Percentiles rank a stretch among this genome's conserved stretches.
Evolutionary conservation across 2,888 invertebrate genomes (phyloP).

Genomic region (Abscondita cerata): DNA sequence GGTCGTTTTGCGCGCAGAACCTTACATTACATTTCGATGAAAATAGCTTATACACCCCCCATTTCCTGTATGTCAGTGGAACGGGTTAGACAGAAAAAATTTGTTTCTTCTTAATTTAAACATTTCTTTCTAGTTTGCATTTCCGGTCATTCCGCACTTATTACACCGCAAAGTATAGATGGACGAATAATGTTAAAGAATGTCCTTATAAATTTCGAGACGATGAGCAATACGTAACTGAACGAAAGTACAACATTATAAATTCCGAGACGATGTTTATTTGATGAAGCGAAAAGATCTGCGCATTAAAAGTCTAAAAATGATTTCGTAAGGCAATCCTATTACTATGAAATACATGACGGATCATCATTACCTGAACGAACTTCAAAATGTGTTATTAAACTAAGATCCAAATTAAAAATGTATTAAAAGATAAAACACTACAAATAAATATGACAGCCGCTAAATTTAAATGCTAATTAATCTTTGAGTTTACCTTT

Average conservation of each 20-base stretch:
- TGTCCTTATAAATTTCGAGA: constrained; percentile 45
- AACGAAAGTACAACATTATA: too few relatives aligned
- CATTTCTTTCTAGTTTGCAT: constrained; percentile 44
- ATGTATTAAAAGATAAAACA: constrained; percentile 33
- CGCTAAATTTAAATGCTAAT: constrained; percentile 19
- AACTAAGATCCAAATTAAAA: constrained; percentile 14
- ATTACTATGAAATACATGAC: constrained; percentile 44
- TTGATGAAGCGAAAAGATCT: constrained; percentile 37
- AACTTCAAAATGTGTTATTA: constrained; percentile 29
- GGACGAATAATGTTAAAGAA: constrained; percentile 29
- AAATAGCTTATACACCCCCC: constrained; percentile 63
- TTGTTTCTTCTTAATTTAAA: neutral
- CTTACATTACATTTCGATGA: constrained; percentile 62
- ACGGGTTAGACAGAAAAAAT: constrained; percentile 55
- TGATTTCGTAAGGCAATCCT: constrained; percentile 46
- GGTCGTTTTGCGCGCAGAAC: constrained; percentile 50
- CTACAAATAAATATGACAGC: constrained; percentile 46
- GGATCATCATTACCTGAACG: constrained; percentile 38
- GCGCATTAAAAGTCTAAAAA: constrained; percentile 27
- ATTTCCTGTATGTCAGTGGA: constrained; percentile 58
- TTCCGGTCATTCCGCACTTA: constrained; percentile 45
- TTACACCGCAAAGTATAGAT: constrained; percentile 45
- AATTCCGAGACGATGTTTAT: constrained; percentile 49
- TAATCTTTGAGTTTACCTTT: constrained; percentile 37
- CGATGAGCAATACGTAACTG: too few relatives aligned